These are phyloP conservation scores for Dusona sp. DNA, from an alignment of 2,888 invertebrate genomes.

Conservation along the genomic window DNA sequence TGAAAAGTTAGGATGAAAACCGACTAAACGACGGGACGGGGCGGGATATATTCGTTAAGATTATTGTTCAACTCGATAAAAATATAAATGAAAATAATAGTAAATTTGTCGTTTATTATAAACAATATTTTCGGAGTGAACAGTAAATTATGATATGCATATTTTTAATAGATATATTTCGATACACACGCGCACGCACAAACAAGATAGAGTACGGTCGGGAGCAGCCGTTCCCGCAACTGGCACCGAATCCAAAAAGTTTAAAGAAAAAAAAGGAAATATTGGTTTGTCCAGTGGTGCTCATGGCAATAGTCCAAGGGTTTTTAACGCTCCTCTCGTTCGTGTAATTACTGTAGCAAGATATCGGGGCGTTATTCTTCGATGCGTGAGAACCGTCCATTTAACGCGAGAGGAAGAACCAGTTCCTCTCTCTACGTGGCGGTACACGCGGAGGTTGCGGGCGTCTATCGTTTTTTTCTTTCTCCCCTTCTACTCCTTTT, in stretches of 20 bases:
- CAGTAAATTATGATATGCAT: neutral
- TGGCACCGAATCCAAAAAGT: slow-evolving; percentile 48
- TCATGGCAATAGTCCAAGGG: slow-evolving; percentile 46
- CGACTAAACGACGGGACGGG: too few species aligned
- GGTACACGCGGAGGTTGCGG: slow-evolving; percentile 66
- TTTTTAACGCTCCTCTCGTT: slow-evolving; percentile 47
- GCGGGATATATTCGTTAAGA: too few species aligned
- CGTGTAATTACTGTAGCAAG: slow-evolving; percentile 62
- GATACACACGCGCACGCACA: slow-evolving; percentile 11
- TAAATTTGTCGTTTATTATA: neutral
- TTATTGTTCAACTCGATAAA: neutral
- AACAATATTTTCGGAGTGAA: neutral
- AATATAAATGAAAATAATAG: neutral
- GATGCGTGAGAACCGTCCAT: slow-evolving; percentile 80
- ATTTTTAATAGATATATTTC: neutral
- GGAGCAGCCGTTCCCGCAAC: slow-evolving; percentile 60
- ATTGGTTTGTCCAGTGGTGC: slow-evolving; percentile 66
- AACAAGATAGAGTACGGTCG: slow-evolving; percentile 37
- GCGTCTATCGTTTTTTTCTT: slow-evolving; percentile 61
- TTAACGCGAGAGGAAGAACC: slow-evolving; percentile 79
- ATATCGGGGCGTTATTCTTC: slow-evolving; percentile 68
- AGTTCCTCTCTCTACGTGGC: slow-evolving; percentile 75
- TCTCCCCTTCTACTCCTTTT: slow-evolving; percentile 32
- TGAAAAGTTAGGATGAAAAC: neutral
- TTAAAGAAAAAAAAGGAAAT: slow-evolving; percentile 40